These are phyloP conservation scores for Dryobotodes eremita DNA, from an alignment of 2,888 invertebrate genomes.

Conservation along the genomic window DNA sequence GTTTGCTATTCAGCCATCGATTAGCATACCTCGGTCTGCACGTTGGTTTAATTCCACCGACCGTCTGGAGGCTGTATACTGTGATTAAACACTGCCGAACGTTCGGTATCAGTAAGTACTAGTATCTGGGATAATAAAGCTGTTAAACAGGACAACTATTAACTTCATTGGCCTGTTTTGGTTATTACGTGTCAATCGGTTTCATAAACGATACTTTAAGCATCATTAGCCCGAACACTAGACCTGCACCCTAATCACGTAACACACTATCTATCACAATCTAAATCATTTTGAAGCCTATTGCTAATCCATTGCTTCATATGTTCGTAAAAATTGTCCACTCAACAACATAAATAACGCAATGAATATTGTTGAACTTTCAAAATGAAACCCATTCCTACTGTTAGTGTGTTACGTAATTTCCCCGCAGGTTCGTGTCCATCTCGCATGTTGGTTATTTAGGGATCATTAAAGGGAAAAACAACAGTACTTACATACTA, in stretches of 20 bases:
- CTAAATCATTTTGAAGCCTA: no score
- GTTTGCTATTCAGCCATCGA: conserved; percentile 44
- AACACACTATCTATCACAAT: no score
- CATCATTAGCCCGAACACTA: not conserved
- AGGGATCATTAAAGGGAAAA: not conserved
- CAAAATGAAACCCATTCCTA: no score
- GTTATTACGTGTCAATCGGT: not conserved
- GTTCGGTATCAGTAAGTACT: conserved; percentile 8
- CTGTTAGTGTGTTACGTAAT: no score
- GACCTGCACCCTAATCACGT: no score
- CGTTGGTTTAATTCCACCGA: conserved; percentile 6
- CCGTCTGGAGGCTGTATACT: conserved; percentile 17
- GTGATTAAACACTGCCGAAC: conserved; percentile 5
- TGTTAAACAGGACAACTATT: not conserved
- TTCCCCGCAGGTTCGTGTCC: not conserved
- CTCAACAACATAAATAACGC: no score
- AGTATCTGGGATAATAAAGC: not conserved
- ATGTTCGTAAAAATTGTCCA: no score
- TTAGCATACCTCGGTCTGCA: conserved; percentile 54
- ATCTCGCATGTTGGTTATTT: not conserved
- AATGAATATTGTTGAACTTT: no score
- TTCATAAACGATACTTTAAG: not conserved
- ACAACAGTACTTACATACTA: not conserved
- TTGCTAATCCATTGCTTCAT: no score
- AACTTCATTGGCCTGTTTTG: not conserved